Evolutionary conservation across 1,140 invertebrate genomes (phyloP), one percentile per base, ranked within the genome.

Genomic region (Ceratosolen solmsi): DNA sequence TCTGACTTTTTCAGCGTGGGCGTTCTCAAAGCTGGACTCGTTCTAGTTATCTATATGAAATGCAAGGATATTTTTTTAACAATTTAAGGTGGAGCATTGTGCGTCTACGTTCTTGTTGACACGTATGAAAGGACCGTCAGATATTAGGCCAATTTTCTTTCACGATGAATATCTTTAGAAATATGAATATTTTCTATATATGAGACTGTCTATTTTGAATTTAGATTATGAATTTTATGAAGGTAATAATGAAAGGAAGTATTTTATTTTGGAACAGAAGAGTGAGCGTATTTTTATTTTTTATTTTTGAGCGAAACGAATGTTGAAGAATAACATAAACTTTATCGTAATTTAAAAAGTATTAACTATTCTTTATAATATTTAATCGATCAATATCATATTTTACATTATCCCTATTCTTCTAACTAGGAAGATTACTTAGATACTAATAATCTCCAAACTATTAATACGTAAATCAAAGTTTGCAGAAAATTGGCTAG

Each of bases 401-500:
- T n/a, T n/a, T n/a, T n/a, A n/a, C n/a, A n/a, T n/a, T n/a, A n/a
- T n/a, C n/a, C n/a, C n/a, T n/a, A n/a, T n/a, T n/a, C n/a, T n/a
- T n/a, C n/a, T n/a, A n/a, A n/a, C n/a, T n/a, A n/a, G n/a, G n/a
- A n/a, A n/a, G n/a, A n/a, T n/a, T n/a, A n/a, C n/a, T n/a, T n/a
- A n/a, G n/a, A n/a, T n/a, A n/a, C n/a, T n/a, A n/a, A n/a, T n/a
- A n/a, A n/a, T n/a, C n/a, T n/a, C n/a, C n/a, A n/a, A n/a, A n/a
- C n/a, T n/a, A n/a, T n/a, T n/a, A n/a, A n/a, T n/a, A n/a, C n/a
- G n/a, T n/a, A n/a, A n/a, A n/a, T n/a, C n/a, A n/a, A n/a, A n/a
- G n/a, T n/a, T n/a, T n/a, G n/a, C 36, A 49, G 13, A 51, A 72
- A 72, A 72, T 72, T 72, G 70, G 41, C 46, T 72, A 41, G 70